These are phyloP conservation scores for Pseudoatta argentina DNA, from an alignment of 1,140 invertebrate species.

Conservation along the genomic window DNA sequence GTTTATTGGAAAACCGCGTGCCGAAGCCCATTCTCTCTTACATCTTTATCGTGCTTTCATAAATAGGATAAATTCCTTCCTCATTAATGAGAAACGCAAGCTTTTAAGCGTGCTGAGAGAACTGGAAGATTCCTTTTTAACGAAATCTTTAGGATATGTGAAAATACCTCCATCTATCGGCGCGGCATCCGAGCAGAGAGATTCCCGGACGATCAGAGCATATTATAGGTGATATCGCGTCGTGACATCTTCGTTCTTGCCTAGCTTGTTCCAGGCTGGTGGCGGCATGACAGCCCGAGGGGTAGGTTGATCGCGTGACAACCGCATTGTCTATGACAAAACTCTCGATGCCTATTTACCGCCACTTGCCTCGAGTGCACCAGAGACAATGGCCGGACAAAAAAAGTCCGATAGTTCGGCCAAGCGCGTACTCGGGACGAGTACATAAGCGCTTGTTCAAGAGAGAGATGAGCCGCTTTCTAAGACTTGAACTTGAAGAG, in stretches of 20 bases:
- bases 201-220: background rate
- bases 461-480: slow-evolving; percentile 23
- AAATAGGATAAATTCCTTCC: slow-evolving; percentile 36
- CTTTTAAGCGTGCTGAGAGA: background rate
- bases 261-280: background rate
- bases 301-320: slow-evolving; percentile 52
- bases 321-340: slow-evolving; percentile 68
- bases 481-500: slow-evolving; percentile 22
- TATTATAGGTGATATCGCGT: slow-evolving; percentile 36
- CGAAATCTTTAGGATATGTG: background rate
- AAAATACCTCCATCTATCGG: background rate
- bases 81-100: slow-evolving; percentile 20
- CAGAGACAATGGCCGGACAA: slow-evolving; percentile 63
- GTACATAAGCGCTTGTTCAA: background rate
- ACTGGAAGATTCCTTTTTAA: background rate
- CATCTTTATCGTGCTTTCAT: slow-evolving; percentile 55
- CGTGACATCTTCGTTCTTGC: background rate
- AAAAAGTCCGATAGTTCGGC: slow-evolving; percentile 65
- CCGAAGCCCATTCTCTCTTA: slow-evolving; percentile 6
- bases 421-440: background rate
- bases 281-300: background rate
- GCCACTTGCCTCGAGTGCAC: slow-evolving; percentile 53
- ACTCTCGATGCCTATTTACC: slow-evolving; percentile 44
- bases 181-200: background rate
- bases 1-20: slow-evolving; percentile 50